These are phyloP conservation scores for Atherinomorus stipes DNA, from an alignment of 2,113 vertebrate species.

Conservation along the genomic window DNA sequence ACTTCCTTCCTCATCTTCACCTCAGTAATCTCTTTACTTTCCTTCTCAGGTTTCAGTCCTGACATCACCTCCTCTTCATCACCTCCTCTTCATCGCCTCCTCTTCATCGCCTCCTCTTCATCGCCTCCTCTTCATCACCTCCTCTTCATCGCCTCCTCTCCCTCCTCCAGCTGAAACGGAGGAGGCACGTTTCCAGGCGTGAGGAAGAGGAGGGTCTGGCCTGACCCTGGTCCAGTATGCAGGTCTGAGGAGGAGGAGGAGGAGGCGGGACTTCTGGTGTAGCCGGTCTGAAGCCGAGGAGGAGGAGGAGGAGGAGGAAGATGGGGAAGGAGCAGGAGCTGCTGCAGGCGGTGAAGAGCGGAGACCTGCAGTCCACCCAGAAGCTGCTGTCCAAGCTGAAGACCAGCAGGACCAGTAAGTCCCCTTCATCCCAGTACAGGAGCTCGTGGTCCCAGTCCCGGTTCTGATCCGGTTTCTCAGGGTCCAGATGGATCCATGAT, in stretches of 20 bases:
- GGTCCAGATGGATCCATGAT: too few relatives aligned
- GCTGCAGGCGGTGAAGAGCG: conserved; percentile 83
- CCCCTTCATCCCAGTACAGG: too few relatives aligned
- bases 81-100: too few relatives aligned
- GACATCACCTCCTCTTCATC: too few relatives aligned
- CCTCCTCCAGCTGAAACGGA: too few relatives aligned
- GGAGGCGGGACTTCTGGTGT: too few relatives aligned
- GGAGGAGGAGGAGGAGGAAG: conserved; percentile 18
- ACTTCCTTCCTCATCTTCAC: too few relatives aligned
- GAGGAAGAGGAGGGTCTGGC: conserved; percentile 33
- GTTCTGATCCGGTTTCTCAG: too few relatives aligned
- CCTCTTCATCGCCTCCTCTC: background rate
- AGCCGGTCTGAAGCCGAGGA: conserved; percentile 19
- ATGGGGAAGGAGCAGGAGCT: conserved; percentile 87
- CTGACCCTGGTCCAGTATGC: conserved; percentile 65
- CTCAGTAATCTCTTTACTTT: background rate
- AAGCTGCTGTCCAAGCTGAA: conserved; percentile 81
- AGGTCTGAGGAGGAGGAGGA: conserved; percentile 57
- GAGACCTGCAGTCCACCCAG: conserved; percentile 79
- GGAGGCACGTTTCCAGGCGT: too few relatives aligned
- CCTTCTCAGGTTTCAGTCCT: too few relatives aligned
- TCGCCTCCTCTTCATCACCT: background rate
- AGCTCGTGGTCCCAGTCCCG: too few relatives aligned
- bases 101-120: too few relatives aligned
- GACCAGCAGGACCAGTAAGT: conserved; percentile 81